A percentile compares a stretch with the other conserved stretches of the same genome.
Evolutionary conservation across 2,797 vertebrate species (phyloP).

Genomic region (Poliocrania exsul): DNA sequence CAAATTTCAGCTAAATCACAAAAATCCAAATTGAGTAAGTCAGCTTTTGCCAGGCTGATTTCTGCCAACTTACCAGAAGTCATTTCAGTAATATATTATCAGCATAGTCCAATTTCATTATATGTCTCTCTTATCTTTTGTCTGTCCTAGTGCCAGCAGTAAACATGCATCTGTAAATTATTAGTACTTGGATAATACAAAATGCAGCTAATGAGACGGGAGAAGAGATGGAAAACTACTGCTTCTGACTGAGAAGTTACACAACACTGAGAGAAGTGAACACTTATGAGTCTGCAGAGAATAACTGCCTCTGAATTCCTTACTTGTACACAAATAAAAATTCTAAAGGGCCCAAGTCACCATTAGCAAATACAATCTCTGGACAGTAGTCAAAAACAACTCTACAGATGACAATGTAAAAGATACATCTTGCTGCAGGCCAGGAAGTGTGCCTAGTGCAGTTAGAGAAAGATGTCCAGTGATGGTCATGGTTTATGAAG

Average conservation of each 20-base stretch:
- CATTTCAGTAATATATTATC: not conserved
- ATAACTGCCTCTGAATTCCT: not conserved
- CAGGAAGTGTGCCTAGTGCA: not conserved
- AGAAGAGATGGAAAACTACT: not conserved
- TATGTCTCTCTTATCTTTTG: not conserved
- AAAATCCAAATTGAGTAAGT: not conserved
- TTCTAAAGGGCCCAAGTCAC: not conserved
- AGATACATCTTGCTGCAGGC: not conserved
- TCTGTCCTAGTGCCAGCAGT: not conserved
- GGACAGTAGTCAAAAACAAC: not conserved
- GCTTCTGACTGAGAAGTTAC: not conserved
- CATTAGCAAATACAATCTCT: not conserved
- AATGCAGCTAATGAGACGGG: not conserved
- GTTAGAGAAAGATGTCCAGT: not conserved
- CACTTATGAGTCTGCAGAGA: not conserved
- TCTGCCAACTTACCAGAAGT: slow-evolving; percentile 11
- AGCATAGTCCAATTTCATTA: not conserved
- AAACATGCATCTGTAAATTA: not conserved
- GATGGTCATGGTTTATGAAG: not conserved
- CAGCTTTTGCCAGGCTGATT: not conserved
- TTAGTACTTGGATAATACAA: not conserved
- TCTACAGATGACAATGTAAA: not conserved
- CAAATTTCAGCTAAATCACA: slow-evolving; percentile 3
- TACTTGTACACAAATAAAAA: not conserved
- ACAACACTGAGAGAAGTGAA: not conserved